Percentiles rank a stretch among this genome's conserved stretches.
Conservation (phyloP, 2,797 vertebrate species). For the Enteromius trimaculatus region DNA sequence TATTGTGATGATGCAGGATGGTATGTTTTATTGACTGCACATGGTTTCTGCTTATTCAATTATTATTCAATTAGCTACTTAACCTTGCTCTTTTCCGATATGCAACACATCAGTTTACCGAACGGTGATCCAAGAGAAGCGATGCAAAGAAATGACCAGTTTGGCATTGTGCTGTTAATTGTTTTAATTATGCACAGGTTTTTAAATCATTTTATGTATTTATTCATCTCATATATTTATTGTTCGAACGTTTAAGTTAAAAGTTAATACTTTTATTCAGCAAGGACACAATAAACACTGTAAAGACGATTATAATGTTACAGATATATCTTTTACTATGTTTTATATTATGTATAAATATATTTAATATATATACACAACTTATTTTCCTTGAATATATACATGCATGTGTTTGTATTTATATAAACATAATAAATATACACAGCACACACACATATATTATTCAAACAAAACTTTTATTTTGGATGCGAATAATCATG, state of each 20-base stretch:
- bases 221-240: neutral
- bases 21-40: conserved; percentile 70
- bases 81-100: conserved; percentile 62
- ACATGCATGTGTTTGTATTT: no score
- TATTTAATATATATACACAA: no score
- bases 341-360: no score
- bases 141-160: neutral
- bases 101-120: conserved; percentile 62
- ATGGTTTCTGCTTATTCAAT: conserved; percentile 60
- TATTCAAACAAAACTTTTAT: no score
- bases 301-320: no score
- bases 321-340: no score
- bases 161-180: conserved; percentile 4
- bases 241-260: neutral
- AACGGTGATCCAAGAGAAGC: conserved; percentile 58
- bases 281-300: neutral
- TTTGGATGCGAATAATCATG: no score
- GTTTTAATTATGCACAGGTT: no score
- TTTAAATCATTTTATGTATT: neutral
- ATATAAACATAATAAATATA: neutral
- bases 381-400: no score
- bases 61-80: conserved; percentile 64
- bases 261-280: neutral
- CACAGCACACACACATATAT: neutral
- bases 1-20: conserved; percentile 51